Conservation (phyloP, 1,140 invertebrate genomes). For the Tetragonula clypearis region DNA sequence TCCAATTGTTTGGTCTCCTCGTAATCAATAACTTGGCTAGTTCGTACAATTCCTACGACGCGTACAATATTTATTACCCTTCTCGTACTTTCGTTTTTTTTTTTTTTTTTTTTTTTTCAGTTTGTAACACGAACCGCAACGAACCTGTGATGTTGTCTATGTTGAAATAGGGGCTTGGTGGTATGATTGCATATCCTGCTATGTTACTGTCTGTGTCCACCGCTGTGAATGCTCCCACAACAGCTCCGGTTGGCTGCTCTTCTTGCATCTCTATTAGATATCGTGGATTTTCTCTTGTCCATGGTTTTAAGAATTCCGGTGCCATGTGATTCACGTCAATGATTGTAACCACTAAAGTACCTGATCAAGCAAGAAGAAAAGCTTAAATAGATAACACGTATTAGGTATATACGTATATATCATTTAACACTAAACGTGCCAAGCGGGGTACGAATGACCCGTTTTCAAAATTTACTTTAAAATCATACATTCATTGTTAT, state of each 20-base stretch:
- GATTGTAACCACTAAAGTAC: constrained; percentile 92
- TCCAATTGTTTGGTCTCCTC: constrained; percentile 89
- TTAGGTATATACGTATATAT: no score
- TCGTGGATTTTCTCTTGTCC: constrained; percentile 87
- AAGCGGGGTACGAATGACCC: no score
- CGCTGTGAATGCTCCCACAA: constrained; percentile 90
- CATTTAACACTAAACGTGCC: no score
- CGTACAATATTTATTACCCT: constrained; percentile 15
- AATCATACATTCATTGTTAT: no score
- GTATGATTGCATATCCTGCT: constrained; percentile 87
- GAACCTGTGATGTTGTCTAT: constrained; percentile 89
- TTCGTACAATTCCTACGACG: constrained; percentile 87
- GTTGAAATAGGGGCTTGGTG: constrained; percentile 88
- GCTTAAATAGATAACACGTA: not conserved
- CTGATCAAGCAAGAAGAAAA: constrained; percentile 75
- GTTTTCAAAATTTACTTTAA: no score
- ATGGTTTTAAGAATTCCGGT: constrained; percentile 86
- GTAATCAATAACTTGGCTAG: constrained; percentile 91
- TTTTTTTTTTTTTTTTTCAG: no score
- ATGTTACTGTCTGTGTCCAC: constrained; percentile 92
- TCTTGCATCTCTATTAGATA: constrained; percentile 89
- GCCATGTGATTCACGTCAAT: constrained; percentile 89
- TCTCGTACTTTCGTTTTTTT: not conserved
- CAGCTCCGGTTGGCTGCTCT: constrained; percentile 91
- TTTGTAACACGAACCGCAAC: not conserved